Base-by-base conservation (phyloP, 2,113 vertebrate species). In the Larimichthys polyactis region DNA sequence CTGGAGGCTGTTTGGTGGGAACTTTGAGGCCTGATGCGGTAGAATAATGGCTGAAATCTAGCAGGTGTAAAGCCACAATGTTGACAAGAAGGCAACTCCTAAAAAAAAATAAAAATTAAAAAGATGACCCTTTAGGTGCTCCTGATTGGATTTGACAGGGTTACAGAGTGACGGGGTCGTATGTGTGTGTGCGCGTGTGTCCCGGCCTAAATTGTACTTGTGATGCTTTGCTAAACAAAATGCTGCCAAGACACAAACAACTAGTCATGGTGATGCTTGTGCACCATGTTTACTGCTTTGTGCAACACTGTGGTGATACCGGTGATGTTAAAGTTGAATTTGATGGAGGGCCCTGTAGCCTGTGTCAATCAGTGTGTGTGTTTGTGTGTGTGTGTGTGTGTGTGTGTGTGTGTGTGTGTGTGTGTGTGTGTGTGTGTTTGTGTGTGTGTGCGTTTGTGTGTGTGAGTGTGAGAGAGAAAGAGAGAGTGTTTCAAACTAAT, bases 11-110 rank as follows among this genome's bases (percentile, higher is more conserved):
- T 24, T 54, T 15, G 48, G 70, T 29, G 40, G 43, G 62, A 84
- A 84, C 75, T 90, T 88, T 60, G 51, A 46, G 55, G 69, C 59
- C 71, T 75, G 36, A 54, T 52, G 46, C 36, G 40, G 16, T 20
- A 49, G 4, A 58, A 40, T 71, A 48, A 36, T 27, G 16, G 17
- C n/a, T 32, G 46, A 22, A 19, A 64, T 57, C 6, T 19, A n/a
- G 17, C n/a, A 20, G 27, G 52, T 24, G 36, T 49, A 57, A 67
- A 24, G 3, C 11, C 57, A 22, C 43, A 19, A 16, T 73, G 24
- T 46, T 55, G 24, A 46, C 60, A 57, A 72, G 22, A 58, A 46
- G 11, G 10, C 24, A 29, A 36, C 15, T 40, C 60, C 14, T 67
- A 24, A 44, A 63, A 68, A 58, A 69, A 5, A 54, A 24, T 36